Evolutionary conservation across 2,888 invertebrate genomes (phyloP), one percentile per base, ranked within the genome.

Genomic region (Argyra leucocephala): DNA sequence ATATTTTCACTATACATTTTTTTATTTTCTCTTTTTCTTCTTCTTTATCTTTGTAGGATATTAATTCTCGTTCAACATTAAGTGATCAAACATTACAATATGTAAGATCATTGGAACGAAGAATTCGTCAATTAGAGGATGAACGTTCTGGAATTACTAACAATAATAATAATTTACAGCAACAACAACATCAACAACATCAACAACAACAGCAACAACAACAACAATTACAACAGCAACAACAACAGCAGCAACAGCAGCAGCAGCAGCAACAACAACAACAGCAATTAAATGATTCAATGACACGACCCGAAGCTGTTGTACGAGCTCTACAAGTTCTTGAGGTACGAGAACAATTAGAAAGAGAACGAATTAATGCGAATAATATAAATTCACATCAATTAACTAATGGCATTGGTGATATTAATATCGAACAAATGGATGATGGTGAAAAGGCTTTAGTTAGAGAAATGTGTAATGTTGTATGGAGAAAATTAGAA

Each of bases 381-480:
- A 59, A 26, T 31, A 65, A 65, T 63, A 37, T 18, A 76, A 76
- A n/a, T 75, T 75, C 5, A 2, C 12, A 48, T 48, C 57, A 26
- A 22, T n/a, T 61, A 23, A 22, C 36, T 22, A 64, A 58, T 24
- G 24, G 61, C 18, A 57, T 57, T 23, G 76, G 77, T 37, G 76
- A 73, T 67, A 73, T 76, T 15, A 69, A 71, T 58, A 71, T 76
- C 48, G 79, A 86, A 69, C 89, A 86, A 76, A 85, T 86, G 83
- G 89, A 91, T 74, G 89, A 93, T 72, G 91, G 92, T 21, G 95
- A 95, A 78, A 94, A 93, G 76, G 95, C 95, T 5, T 83, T 96
- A 65, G 92, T 96, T 63, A 84, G 94, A 73, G 95, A 96, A 82
- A 95, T 96, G 95, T 96, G 95, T 81, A 95, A 96, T 81, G 93